Base-by-base conservation (phyloP, 1,140 invertebrate genomes). In the Bursaphelenchus mucronatus region DNA sequence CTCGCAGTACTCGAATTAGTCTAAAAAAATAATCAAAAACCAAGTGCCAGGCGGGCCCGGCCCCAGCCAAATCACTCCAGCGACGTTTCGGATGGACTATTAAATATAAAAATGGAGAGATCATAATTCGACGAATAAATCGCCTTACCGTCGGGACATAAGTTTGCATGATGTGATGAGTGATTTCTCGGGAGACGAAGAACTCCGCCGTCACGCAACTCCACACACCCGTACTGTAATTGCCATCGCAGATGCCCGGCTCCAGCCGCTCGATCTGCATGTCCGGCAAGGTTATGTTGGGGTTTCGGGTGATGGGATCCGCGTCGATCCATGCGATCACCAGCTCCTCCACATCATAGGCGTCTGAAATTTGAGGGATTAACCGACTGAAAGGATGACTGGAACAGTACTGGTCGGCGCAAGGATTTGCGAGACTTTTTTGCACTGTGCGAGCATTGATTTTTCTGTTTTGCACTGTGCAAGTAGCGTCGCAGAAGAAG, bases 111-210 rank as follows among this genome's bases (percentile, higher is more conserved):
- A 30, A 46, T 50, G 30, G 64, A 54, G 11, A 44, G 43, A 19
- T 43, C 45, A 30, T 45, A 66, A 30, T 30, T 30, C 5, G 1
- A 3, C 2, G 30, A 30, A 1, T 3, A 30, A 5, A 30, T 3
- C 30, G 43, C 4, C 63, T 56, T 67, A 43, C 88, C 2, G 89
- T 90, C 0, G 90, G 90, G 0, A 90, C 88, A 81, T 91, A 92
- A 0, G 89, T 90, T 80, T 91, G 90, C 67, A 91, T 90, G 7
- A 92, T 81, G 79, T 69, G 47, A 79, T 91, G 89, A 8, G 89
- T 90, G 21, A 91, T 89, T 82, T 91, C 88, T n/a, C 90, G 86
- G 75, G 90, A 88, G 69, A 92, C 91, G 62, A 87, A 86, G 76
- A 92, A 90, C 79, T 88, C 89, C 0, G 90, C 85, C 7, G 85